Base-by-base conservation (phyloP, 2,888 invertebrate genomes). In the Ornithoptera alexandrae region DNA sequence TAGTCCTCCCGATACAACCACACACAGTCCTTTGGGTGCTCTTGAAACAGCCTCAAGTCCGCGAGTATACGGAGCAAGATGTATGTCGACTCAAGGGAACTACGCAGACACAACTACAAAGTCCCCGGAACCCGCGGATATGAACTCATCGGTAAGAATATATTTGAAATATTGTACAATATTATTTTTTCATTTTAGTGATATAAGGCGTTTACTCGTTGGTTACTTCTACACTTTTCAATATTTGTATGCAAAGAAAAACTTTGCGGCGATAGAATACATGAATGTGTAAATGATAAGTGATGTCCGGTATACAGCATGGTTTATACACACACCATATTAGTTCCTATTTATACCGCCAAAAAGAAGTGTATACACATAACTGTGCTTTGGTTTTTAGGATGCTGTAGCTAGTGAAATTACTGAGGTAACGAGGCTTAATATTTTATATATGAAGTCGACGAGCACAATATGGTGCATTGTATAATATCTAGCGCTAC, bases 1-100 rank as follows among this genome's bases (percentile, higher is more conserved):
- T 72, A 86, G 85, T 60, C 97, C 97, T 8, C 97, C 97, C 0
- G 97, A 97, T 79, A 97, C 97, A 0, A 97, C 97, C 0, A 97
- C 97, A 0, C 96, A 96, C 80, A 97, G 97, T 85, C 97, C 97
- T 18, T 91, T 95, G 70, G 96, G 95, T 69, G 93, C 95, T 6
- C 86, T 91, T 60, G 90, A 88, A 74, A 76, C 84, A 42, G 79
- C 81, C 60, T 73, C 76, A 0, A 77, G 77, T 59, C 80, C 78
- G 62, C 80, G 74, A 65, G 79, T 78, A 10, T 78, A 77, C 74
- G 81, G 73, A 57, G 79, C 78, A 42, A 73, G 78, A 62, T 77
- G 78, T 68, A 62, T 80, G 70, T 76, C 81, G 68, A 73, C 80
- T 58, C 83, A 83, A 72, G 81, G 81, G 7, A 81, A 82, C 76